These are phyloP conservation scores for Brachionus plicatilis DNA, from an alignment of 1,140 invertebrate genomes.

Conservation along the genomic window DNA sequence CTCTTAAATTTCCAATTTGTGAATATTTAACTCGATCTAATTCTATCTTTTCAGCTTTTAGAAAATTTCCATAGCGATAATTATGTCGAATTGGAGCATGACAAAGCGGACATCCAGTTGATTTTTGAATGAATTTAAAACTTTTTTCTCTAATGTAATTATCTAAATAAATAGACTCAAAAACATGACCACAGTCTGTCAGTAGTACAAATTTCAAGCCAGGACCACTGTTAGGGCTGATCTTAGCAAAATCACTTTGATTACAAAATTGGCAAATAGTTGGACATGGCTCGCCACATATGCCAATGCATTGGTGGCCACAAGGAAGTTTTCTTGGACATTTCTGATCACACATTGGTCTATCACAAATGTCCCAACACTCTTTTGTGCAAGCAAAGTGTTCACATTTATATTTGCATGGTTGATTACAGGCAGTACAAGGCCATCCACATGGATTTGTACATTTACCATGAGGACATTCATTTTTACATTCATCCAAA, in stretches of 20 bases:
- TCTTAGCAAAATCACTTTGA: slow-evolving; percentile 51
- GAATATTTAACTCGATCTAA: background rate
- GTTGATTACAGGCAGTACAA: slow-evolving; percentile 59
- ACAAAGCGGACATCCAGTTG: slow-evolving; percentile 64
- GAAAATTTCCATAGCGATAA: slow-evolving; percentile 43
- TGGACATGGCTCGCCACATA: slow-evolving; percentile 60
- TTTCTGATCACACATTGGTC: slow-evolving; percentile 56
- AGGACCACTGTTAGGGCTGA: slow-evolving; percentile 58
- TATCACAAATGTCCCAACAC: slow-evolving; percentile 62
- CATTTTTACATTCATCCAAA: slow-evolving; percentile 53
- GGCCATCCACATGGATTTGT: background rate
- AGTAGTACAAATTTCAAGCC: slow-evolving; percentile 59
- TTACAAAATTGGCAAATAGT: slow-evolving; percentile 42
- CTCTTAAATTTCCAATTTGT: background rate
- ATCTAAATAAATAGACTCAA: slow-evolving; percentile 62
- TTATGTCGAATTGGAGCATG: slow-evolving; percentile 62
- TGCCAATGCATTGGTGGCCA: slow-evolving; percentile 61
- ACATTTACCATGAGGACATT: background rate
- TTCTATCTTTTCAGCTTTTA: background rate
- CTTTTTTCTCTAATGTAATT: slow-evolving; percentile 53
- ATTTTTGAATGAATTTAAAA: slow-evolving; percentile 46
- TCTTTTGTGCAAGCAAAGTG: slow-evolving; percentile 60
- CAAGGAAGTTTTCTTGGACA: slow-evolving; percentile 57
- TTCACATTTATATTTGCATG: slow-evolving; percentile 53
- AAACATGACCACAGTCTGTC: slow-evolving; percentile 63